A percentile compares a stretch with the other conserved stretches of the same genome.
Evolutionary conservation across 2,113 vertebrate genomes (phyloP).

Genomic region (Solea senegalensis): DNA sequence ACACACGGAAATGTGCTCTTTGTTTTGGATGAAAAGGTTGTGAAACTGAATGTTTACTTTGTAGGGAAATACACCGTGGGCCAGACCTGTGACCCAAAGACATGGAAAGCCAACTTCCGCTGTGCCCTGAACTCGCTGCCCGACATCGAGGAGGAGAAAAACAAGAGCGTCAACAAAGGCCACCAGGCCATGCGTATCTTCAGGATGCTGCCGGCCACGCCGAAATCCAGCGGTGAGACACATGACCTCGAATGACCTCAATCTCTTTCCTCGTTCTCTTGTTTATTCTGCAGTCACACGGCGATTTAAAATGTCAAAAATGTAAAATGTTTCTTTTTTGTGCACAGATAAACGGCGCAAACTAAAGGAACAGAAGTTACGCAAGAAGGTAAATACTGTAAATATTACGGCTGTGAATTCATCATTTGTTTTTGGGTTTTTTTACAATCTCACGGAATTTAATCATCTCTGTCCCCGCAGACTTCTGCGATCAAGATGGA

Average conservation of each 20-base stretch:
- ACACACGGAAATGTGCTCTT: not conserved
- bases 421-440: not conserved
- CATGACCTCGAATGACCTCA: not conserved
- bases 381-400: slow-evolving; percentile 83
- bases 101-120: slow-evolving; percentile 98
- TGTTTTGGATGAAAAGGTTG: not conserved
- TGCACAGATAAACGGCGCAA: slow-evolving; percentile 86
- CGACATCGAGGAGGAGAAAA: slow-evolving; percentile 94
- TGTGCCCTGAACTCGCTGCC: slow-evolving; percentile 98
- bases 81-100: slow-evolving; percentile 88
- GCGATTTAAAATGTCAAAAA: not conserved
- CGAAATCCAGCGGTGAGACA: slow-evolving; percentile 81
- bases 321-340: slow-evolving; percentile 15
- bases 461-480: slow-evolving; percentile 21
- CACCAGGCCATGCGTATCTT: slow-evolving; percentile 92
- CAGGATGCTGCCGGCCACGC: slow-evolving; percentile 86
- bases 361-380: slow-evolving; percentile 79
- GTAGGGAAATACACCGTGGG: slow-evolving; percentile 89
- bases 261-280: too few relatives aligned
- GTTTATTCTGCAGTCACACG: not conserved
- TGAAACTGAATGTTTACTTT: slow-evolving; percentile 11
- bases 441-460: not conserved
- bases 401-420: not conserved
- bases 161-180: slow-evolving; percentile 92
- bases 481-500: slow-evolving; percentile 74